Evolutionary conservation across 2,888 invertebrate genomes (phyloP), one percentile per base, ranked within the genome.

Genomic region (Coelinius sp.): DNA sequence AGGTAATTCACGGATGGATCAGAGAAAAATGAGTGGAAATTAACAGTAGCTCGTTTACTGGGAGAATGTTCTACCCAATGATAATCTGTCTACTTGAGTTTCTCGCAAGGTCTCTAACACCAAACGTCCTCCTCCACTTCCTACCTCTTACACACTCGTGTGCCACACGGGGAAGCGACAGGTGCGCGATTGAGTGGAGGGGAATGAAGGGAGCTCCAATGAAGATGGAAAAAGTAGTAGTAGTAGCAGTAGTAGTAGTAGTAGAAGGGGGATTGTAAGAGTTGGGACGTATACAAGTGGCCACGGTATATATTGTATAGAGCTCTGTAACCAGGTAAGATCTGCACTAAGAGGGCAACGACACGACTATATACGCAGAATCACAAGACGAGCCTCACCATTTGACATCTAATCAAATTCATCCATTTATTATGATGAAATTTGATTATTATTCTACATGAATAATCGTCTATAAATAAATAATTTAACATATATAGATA

Each of bases 81-180:
- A 87, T 87, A 85, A 86, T 84, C 83, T 85, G 86, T 86, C 86
- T 84, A 85, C 86, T 86, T 85, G 85, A 82, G 84, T 83, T 49
- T 79, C 79, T 63, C 83, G 80, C 83, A 80, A 79, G 80, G 84
- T 83, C 84, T 84, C 82, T 77, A 77, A 77, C 77, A 81, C 82
- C 78, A 75, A 81, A 84, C 82, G 72, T 67, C 64, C 75, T 70
- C 75, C 68, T 70, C 53, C 73, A 68, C 70, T 67, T 66, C 63
- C 64, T 35, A 52, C 52, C 25, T 46, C 22, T 46, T 25, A 59
- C 27, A 56, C 27, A 56, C 59, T 66, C 67, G 67, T 70, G 59
- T 22, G 68, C 46, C 27, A 59, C 25, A 66, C 73, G 56, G 25
- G 5, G 14, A 52, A 70, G 49, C 66, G 65, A 66, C 71, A 71